Conservation (phyloP, 2,888 invertebrate genomes). For the Amphimallon solstitiale region DNA sequence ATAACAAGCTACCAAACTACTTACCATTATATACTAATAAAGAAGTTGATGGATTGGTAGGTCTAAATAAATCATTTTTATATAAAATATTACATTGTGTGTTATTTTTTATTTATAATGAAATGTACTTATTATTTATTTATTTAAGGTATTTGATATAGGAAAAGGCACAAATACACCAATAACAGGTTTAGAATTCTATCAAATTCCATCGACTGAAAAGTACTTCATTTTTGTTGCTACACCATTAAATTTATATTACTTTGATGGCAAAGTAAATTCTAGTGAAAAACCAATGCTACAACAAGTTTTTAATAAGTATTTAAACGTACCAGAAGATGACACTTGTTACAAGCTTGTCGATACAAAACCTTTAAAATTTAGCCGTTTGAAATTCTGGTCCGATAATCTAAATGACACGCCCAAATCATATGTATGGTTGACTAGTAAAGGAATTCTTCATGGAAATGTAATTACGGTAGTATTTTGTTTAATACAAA, state of each 20-base stretch:
- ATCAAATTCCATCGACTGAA: slow-evolving; percentile 75
- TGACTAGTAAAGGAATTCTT: slow-evolving; percentile 84
- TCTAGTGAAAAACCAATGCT: slow-evolving; percentile 83
- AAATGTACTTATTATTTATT: slow-evolving; percentile 42
- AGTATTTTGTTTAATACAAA: not conserved
- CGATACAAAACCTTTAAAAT: slow-evolving; percentile 66
- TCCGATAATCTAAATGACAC: slow-evolving; percentile 71
- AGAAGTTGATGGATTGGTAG: slow-evolving; percentile 82
- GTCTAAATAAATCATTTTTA: slow-evolving; percentile 43
- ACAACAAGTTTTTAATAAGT: slow-evolving; percentile 81
- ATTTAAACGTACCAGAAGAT: slow-evolving; percentile 77
- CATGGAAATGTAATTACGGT: slow-evolving; percentile 74
- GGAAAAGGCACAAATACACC: slow-evolving; percentile 81
- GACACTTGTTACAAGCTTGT: slow-evolving; percentile 77
- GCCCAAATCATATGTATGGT: slow-evolving; percentile 88
- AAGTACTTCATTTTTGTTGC: slow-evolving; percentile 86
- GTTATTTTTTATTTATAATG: slow-evolving; percentile 7
- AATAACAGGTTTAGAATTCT: slow-evolving; percentile 89
- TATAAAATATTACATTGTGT: not conserved
- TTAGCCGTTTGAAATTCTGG: slow-evolving; percentile 83
- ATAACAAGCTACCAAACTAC: slow-evolving; percentile 81
- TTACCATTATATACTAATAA: slow-evolving; percentile 77
- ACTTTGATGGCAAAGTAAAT: slow-evolving; percentile 83
- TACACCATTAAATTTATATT: slow-evolving; percentile 85
- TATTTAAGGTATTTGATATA: slow-evolving; percentile 83